These are phyloP conservation scores for Distichodus sexfasciatus DNA, from an alignment of 2,797 vertebrate genomes.

Conservation along the genomic window DNA sequence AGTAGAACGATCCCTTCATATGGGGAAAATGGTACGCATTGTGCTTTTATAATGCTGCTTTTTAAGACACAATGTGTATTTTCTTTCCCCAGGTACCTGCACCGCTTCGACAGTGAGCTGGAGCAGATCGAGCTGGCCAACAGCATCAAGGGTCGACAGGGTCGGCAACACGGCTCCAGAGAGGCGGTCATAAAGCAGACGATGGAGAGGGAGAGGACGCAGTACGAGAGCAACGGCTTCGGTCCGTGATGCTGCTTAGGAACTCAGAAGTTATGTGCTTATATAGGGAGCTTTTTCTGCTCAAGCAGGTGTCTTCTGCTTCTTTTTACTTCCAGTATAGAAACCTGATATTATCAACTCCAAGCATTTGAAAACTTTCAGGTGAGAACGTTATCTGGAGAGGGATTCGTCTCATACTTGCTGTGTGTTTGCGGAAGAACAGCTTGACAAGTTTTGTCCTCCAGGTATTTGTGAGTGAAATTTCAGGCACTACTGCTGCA, in stretches of 20 bases:
- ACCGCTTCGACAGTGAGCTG: constrained; percentile 84
- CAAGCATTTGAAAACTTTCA: constrained; percentile 87
- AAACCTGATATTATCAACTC: constrained; percentile 91
- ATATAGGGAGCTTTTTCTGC: neutral
- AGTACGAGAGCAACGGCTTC: constrained; percentile 81
- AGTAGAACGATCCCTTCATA: too few relatives aligned
- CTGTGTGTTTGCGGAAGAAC: neutral
- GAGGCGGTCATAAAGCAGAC: constrained; percentile 88
- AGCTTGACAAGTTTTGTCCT: too few relatives aligned
- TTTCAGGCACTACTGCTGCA: too few relatives aligned
- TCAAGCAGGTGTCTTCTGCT: neutral
- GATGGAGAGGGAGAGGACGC: constrained; percentile 80
- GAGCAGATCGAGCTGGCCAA: constrained; percentile 93
- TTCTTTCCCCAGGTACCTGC: constrained; percentile 81
- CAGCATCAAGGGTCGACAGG: constrained; percentile 90
- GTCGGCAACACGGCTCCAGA: constrained; percentile 83
- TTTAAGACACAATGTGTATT: neutral
- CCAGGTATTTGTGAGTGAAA: too few relatives aligned
- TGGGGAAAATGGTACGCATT: neutral
- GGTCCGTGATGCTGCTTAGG: constrained; percentile 67
- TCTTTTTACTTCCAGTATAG: constrained; percentile 68
- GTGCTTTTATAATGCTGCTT: neutral
- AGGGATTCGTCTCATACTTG: too few relatives aligned
- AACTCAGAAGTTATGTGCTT: neutral
- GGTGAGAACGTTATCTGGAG: constrained; percentile 82